Base-by-base conservation (phyloP, 2,888 invertebrate species). In the Acleris emargana region DNA sequence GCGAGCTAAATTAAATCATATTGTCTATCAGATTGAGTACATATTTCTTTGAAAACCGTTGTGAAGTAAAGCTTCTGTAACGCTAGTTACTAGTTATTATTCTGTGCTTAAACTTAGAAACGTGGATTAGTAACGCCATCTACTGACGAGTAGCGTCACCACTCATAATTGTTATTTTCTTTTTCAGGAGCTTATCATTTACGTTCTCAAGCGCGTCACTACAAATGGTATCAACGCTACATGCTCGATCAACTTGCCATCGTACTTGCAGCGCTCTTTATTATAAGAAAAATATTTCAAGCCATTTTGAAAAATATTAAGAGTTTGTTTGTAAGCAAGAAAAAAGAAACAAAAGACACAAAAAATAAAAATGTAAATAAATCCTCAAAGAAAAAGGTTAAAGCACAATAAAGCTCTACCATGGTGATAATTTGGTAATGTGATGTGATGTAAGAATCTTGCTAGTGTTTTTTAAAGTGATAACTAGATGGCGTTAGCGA, bases 181-280 rank as follows among this genome's bases (percentile, higher is more conserved):
- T 28, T 58, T 63, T 16, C 62, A 68, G 68, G 70, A 3, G 70
- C 70, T 9, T 58, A 59, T 22, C 70, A 70, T 50, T 51, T 70
- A 7, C 64, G 70, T 1, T 67, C 70, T 13, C 63, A 32, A 28
- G 50, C 70, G 3, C 51, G 57, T 17, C 66, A 67, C 43, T 70
- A 70, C 60, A 47, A 59, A 38, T 70, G 69, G 64, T 70, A 69
- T 59, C 58, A 70, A 42, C 67, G 70, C 7, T 52, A 66, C 25
- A 58, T 68, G 52, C 22, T 70, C 11, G 70, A 70, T 17, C 69
- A 67, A 47, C 52, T 69, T 0, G 63, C 52, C 5, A 22, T 54
- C 5, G n/a, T 69, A 5, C 17, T 69, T 9, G 5, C n/a, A 9
- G 58, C 38, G 9, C 52, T 67, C 6, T 67, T 57, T 38, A 11